These are phyloP conservation scores for Geotrypetes seraphini DNA, from an alignment of 2,797 vertebrate species.

Conservation along the genomic window DNA sequence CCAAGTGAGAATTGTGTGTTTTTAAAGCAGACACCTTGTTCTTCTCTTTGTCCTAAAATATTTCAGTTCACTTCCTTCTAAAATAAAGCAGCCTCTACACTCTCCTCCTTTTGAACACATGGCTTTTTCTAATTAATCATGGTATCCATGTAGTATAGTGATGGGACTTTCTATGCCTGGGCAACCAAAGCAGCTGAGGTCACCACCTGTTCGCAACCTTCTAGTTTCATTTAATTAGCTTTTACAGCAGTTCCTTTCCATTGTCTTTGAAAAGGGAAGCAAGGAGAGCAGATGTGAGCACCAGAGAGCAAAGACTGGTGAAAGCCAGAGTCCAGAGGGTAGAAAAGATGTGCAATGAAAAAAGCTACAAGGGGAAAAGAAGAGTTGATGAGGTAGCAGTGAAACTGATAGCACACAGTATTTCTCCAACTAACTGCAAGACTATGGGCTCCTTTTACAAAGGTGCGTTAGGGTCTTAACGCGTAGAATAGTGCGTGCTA, in stretches of 20 bases:
- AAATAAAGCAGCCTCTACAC: constrained; percentile 4
- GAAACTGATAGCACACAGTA: background rate
- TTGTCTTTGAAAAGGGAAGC: constrained; percentile 18
- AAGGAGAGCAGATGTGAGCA: constrained; percentile 20
- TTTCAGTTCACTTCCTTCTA: background rate
- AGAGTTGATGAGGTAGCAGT: background rate
- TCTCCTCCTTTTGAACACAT: constrained; percentile 39
- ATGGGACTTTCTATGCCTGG: constrained; percentile 27
- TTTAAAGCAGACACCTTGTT: background rate
- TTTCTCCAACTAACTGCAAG: background rate
- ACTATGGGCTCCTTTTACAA: too few species aligned
- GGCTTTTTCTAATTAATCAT: constrained; percentile 52
- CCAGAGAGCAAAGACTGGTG: constrained; percentile 7
- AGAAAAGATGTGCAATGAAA: background rate
- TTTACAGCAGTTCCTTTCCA: constrained; percentile 26
- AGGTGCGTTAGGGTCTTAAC: too few species aligned
- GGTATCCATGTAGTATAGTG: constrained; percentile 15
- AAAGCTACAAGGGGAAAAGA: too few species aligned
- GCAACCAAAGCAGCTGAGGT: constrained; percentile 50
- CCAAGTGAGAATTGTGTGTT: background rate
- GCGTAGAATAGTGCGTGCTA: too few species aligned
- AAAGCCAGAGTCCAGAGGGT: constrained; percentile 3
- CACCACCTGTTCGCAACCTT: constrained; percentile 66
- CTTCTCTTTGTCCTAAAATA: background rate
- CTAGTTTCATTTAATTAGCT: constrained; percentile 54